These are phyloP conservation scores for Bacillus rossius DNA, from an alignment of 1,140 invertebrate genomes.

Conservation along the genomic window DNA sequence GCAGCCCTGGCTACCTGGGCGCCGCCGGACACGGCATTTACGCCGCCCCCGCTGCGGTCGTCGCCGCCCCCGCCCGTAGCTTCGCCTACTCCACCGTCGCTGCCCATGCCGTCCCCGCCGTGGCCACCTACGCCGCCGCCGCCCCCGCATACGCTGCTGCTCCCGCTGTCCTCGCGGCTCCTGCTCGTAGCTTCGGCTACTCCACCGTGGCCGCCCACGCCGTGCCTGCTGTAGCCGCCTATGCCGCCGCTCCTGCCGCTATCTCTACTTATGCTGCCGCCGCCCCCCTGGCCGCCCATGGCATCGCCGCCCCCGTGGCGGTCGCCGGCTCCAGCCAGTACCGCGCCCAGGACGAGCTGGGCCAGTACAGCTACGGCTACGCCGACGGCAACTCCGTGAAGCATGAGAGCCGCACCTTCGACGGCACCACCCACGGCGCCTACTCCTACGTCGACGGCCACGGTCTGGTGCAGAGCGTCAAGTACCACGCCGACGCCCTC, in stretches of 20 bases:
- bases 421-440: slow-evolving; percentile 13
- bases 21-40: too few relatives aligned
- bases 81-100: neutral
- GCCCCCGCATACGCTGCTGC: neutral
- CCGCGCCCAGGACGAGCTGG: slow-evolving; percentile 56
- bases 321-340: slow-evolving; percentile 40
- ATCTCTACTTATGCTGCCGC: neutral
- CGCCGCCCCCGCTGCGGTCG: neutral
- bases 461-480: slow-evolving; percentile 23
- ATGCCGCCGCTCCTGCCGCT: neutral
- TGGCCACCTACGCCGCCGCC: neutral
- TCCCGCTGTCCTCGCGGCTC: too few relatives aligned
- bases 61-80: neutral
- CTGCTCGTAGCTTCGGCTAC: too few relatives aligned
- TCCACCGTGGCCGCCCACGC: neutral
- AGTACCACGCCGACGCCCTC: slow-evolving; percentile 22
- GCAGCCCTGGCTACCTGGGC: too few relatives aligned
- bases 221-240: neutral
- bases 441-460: slow-evolving; percentile 29
- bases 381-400: slow-evolving; percentile 25
- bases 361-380: slow-evolving; percentile 44
- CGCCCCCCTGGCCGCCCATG: neutral
- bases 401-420: slow-evolving; percentile 18
- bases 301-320: too few relatives aligned
- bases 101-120: neutral